A percentile compares a stretch with the other conserved stretches of the same genome.
phyloP scores from a whole-genome alignment of 2,888 invertebrate genomes.

The Sinhomidia bicolor region DNA sequence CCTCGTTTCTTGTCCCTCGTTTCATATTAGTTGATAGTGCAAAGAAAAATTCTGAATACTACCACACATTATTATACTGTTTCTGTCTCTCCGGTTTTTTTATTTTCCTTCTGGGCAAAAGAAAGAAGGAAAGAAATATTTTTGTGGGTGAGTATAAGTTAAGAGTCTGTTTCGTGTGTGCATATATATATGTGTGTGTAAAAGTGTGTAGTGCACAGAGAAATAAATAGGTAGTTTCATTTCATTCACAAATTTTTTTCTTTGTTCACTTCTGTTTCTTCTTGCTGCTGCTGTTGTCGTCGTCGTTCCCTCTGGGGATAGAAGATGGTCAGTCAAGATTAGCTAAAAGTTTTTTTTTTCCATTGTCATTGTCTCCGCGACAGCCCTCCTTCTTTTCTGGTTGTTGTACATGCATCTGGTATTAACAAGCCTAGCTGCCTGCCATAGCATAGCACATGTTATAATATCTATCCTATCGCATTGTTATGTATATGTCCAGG shows the following conservation, averaged over 20 bases:
- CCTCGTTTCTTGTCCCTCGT: too few species aligned
- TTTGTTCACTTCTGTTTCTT: background rate
- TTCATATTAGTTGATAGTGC: too few species aligned
- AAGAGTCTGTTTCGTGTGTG: too few species aligned
- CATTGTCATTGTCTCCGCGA: background rate
- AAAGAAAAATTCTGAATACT: background rate
- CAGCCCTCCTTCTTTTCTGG: background rate
- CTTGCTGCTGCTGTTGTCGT: too few species aligned
- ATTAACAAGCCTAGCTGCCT: background rate
- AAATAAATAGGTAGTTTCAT: background rate
- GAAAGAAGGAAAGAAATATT: background rate
- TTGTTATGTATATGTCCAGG: too few species aligned
- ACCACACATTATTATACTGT: background rate
- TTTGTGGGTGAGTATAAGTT: too few species aligned
- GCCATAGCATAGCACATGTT: too few species aligned
- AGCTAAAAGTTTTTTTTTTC: background rate
- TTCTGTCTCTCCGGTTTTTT: background rate
- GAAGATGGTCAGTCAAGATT: constrained; percentile 1
- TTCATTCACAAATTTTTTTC: constrained; percentile 15
- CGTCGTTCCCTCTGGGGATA: background rate
- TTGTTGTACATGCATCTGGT: too few species aligned
- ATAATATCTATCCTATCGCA: too few species aligned
- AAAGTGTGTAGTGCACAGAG: background rate
- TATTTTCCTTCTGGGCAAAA: constrained; percentile 4
- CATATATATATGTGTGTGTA: background rate